Conservation (phyloP, 2,113 vertebrate genomes). For the Upupa epops region DNA sequence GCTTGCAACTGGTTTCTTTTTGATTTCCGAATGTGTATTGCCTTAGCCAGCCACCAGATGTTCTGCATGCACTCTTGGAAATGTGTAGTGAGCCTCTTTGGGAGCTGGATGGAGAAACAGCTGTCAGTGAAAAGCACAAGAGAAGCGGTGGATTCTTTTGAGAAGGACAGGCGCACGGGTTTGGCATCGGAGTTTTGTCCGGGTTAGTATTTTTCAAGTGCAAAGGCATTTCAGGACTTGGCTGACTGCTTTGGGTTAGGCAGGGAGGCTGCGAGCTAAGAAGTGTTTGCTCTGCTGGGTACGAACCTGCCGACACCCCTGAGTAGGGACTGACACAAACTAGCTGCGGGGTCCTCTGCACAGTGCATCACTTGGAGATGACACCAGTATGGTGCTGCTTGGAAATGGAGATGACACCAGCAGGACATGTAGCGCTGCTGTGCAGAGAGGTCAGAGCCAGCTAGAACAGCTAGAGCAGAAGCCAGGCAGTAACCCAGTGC, state of each 20-base stretch:
- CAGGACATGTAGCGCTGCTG: fast-evolving
- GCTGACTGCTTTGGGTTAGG: neutral
- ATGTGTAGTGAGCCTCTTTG: constrained; percentile 65
- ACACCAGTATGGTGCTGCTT: neutral
- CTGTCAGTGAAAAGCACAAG: constrained; percentile 62
- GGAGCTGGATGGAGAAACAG: constrained; percentile 55
- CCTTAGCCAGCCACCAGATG: constrained; percentile 83
- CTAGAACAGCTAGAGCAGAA: neutral
- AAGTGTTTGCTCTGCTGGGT: neutral
- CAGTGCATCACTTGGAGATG: neutral
- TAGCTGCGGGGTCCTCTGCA: neutral
- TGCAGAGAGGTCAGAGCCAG: neutral
- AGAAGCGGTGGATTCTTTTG: neutral
- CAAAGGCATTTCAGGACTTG: neutral
- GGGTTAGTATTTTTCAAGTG: neutral
- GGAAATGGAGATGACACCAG: too few relatives aligned
- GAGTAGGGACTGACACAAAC: neutral
- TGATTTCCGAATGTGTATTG: constrained; percentile 79
- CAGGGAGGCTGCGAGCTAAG: neutral
- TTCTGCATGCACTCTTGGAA: constrained; percentile 80
- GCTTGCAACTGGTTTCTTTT: constrained; percentile 77
- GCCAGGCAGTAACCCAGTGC: neutral
- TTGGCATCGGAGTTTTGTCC: neutral
- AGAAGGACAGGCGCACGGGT: neutral
- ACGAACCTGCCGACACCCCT: neutral